phyloP scores from a whole-genome alignment of 2,888 invertebrate genomes.

The Mechanitis mazaeus region DNA sequence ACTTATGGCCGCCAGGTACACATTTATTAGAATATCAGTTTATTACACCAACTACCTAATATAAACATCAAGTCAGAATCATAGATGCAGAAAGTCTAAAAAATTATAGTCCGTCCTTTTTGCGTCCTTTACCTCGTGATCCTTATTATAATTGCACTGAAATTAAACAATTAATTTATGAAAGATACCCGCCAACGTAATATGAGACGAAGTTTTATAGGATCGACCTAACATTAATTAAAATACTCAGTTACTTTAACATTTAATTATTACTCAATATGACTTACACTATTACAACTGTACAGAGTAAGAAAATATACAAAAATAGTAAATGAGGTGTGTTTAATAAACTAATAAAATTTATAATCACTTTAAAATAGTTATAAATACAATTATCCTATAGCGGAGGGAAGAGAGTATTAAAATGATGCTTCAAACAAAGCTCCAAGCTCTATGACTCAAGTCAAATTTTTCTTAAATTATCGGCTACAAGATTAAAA shows the following conservation, averaged over 20 bases:
- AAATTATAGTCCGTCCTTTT: no score
- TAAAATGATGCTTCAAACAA: constrained; percentile 18
- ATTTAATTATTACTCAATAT: constrained; percentile 25
- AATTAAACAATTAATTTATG: constrained; percentile 26
- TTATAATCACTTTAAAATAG: constrained; percentile 14
- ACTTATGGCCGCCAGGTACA: constrained; percentile 47
- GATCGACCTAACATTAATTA: constrained; percentile 18
- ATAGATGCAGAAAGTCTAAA: background rate
- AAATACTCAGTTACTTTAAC: constrained; percentile 24
- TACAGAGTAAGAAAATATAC: constrained; percentile 27
- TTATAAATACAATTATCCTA: constrained; percentile 21
- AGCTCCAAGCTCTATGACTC: constrained; percentile 15
- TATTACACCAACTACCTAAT: constrained; percentile 33
- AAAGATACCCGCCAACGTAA: constrained; percentile 31
- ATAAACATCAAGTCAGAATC: constrained; percentile 1
- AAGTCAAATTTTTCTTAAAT: constrained; percentile 9
- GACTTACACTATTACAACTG: constrained; percentile 24
- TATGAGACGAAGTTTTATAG: constrained; percentile 1
- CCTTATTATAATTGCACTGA: constrained; percentile 4
- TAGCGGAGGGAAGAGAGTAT: constrained; percentile 26
- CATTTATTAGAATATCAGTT: constrained; percentile 38
- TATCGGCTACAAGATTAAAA: background rate
- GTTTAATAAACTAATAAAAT: constrained; percentile 21
- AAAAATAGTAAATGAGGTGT: constrained; percentile 24
- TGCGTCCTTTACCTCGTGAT: no score